Base-by-base conservation (phyloP, 2,113 vertebrate genomes). In the Psettodes erumei region DNA sequence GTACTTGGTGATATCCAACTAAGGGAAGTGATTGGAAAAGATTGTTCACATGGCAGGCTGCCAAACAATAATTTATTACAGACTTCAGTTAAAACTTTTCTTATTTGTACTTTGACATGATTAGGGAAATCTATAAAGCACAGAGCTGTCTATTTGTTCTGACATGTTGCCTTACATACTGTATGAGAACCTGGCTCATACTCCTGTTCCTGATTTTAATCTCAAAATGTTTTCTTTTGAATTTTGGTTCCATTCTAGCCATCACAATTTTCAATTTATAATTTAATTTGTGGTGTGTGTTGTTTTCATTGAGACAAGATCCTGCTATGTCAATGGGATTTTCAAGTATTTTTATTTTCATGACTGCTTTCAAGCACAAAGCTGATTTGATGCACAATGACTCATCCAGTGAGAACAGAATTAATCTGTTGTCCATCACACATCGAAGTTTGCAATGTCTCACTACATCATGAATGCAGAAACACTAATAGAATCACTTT, bases 401-500 rank as follows among this genome's bases (percentile, higher is more conserved):
- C 28, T 59, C 28, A 1, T 60, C 50, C 37, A 61, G 13, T 45
- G n/a, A 59, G 27, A 8, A 8, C 4, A 16, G 5, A 21, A 77
- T 65, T 21, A 19, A 32, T 51, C 27, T 69, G 47, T 56, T 60
- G 72, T 84, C 56, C 48, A 48, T 75, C 28, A 15, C 43, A 60
- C 53, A 73, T 73, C 38, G 56, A 73, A 61, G 58, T 69, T 54
- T 38, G 19, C 7, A n/a, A n/a, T 28, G 35, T 45, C 30, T 53
- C 11, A 48, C 55, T 21, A 51, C 67, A 77, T 48, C 66, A 35
- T 48, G 19, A 71, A 50, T 50, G 10, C 21, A 51, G 23, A 74
- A 69, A 30, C 12, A 47, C 6, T 48, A 10, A 43, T 2, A 51
- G 8, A 70, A 64, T 23, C 16, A 16, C 23, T 42, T 18, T 63